Base-by-base conservation (phyloP, 2,113 vertebrate species). In the Passerina amoena region DNA sequence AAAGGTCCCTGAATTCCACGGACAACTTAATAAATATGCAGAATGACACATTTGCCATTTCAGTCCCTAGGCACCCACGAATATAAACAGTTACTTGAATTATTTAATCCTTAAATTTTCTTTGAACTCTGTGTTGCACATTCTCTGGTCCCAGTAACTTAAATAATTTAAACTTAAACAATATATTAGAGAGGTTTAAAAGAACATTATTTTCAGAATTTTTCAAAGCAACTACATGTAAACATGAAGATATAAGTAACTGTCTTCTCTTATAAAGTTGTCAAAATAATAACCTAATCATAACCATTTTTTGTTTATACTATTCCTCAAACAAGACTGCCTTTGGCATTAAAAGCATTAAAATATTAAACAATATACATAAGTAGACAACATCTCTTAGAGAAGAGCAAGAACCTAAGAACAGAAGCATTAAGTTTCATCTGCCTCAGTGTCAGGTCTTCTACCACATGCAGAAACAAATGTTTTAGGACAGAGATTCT, bases 91-190 rank as follows among this genome's bases (percentile, higher is more conserved):
- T 85, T 85, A 93, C 68, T 37, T 57, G 28, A 94, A 82, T 90
- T 90, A 93, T 66, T 91, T 87, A 87, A 64, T 94, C 47, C 56
- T 82, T 78, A 77, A 51, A 69, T 83, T 93, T 89, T 82, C 56
- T 85, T 82, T 91, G 64, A 84, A 87, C 65, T 70, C 33, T 57
- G 38, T 20, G 15, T 35, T 68, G 51, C 47, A 82, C 48, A 80
- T 64, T 16, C 51, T 50, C 60, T 78, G 22, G 22, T 81, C 25
- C 14, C 50, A 69, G 63, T 44, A 93, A 91, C 50, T 45, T 81
- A 31, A 91, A 80, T 88, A 38, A 92, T 83, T 86, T 83, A 50
- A 82, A 85, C 57, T 80, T 83, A 77, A 92, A 83, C 54, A 66
- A 63, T 35, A 35, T 28, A 84, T 76, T 87, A 68, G 35, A 63